These are phyloP conservation scores for Vanessa tameamea DNA, from an alignment of 1,140 invertebrate species.

Conservation along the genomic window DNA sequence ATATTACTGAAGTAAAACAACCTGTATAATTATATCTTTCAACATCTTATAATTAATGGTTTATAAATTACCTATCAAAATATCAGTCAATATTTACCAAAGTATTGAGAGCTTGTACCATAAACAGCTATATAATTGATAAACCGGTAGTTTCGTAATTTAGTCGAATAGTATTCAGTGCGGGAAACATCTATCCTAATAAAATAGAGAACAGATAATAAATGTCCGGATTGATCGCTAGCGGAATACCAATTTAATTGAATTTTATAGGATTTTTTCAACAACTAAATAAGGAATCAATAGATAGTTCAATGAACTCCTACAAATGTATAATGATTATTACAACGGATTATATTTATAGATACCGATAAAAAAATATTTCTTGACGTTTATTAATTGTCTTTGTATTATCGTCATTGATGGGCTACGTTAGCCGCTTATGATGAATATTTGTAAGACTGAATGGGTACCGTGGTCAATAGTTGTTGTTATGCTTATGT, in stretches of 20 bases:
- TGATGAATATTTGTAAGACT: no score
- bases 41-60: neutral
- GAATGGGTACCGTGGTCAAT: no score
- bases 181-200: neutral
- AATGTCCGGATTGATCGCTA: slow-evolving; percentile 15
- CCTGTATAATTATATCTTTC: neutral
- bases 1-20: neutral
- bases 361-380: no score
- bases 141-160: slow-evolving; percentile 7
- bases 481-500: no score
- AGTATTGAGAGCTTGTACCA: neutral
- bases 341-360: neutral
- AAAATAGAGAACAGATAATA: slow-evolving; percentile 22
- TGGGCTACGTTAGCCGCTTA: no score
- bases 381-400: no score
- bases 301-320: slow-evolving; percentile 14
- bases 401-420: no score
- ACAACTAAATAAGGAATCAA: slow-evolving; percentile 11
- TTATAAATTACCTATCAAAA: neutral
- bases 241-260: slow-evolving; percentile 25
- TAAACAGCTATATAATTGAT: neutral
- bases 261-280: slow-evolving; percentile 13
- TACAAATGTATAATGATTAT: neutral
- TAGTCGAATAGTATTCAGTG: neutral
- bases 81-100: neutral